Conservation (phyloP, 30 jellyfish, hydroid and myxozoan genomes). For the Morbakka virulenta region DNA sequence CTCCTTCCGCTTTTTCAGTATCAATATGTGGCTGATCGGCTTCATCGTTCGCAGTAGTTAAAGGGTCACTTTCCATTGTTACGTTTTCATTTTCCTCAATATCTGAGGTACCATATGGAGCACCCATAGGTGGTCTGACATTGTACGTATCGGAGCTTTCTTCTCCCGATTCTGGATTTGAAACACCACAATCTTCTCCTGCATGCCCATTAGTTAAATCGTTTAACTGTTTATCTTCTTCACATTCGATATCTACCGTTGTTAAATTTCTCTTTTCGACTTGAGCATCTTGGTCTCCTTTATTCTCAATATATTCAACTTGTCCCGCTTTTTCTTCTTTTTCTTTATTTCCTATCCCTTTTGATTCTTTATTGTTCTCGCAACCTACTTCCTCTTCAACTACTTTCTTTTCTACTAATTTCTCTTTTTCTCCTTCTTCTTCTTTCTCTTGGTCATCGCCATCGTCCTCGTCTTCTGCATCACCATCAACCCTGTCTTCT, state of each 20-base stretch:
- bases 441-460: neutral
- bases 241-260: neutral
- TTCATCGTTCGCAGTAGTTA: neutral
- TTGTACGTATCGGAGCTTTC: neutral
- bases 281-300: neutral
- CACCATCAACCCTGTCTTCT: conserved; percentile 31
- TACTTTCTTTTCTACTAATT: conserved; percentile 9
- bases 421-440: conserved; percentile 33
- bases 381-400: conserved; percentile 5
- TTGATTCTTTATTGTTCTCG: conserved; percentile 1
- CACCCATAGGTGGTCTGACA: neutral
- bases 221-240: neutral
- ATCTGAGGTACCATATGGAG: neutral
- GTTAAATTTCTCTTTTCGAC: neutral
- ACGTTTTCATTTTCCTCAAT: neutral
- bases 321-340: conserved; percentile 1
- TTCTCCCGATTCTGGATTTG: neutral
- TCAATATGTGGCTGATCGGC: neutral
- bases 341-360: neutral
- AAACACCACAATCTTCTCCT: neutral
- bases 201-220: neutral
- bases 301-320: neutral
- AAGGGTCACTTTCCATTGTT: neutral
- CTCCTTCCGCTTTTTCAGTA: neutral
- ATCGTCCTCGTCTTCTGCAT: conserved; percentile 4